Evolutionary conservation across 2,888 invertebrate species (phyloP).

Genomic region (Metallyticus violacea): DNA sequence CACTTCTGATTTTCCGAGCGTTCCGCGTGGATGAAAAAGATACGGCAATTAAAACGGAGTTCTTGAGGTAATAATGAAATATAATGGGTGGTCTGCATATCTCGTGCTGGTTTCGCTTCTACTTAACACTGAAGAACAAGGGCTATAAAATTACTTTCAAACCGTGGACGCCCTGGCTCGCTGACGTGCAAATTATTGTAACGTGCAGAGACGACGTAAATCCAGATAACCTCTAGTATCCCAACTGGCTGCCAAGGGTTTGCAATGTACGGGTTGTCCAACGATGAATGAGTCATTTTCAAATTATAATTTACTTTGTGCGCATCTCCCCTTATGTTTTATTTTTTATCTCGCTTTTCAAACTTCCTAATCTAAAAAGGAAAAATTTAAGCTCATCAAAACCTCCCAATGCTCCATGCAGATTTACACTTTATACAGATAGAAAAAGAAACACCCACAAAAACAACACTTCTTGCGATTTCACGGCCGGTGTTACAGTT

Average conservation of each 20-base stretch:
- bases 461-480: too few species aligned
- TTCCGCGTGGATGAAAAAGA: background rate
- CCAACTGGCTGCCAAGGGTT: background rate
- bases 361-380: too few species aligned
- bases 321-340: too few species aligned
- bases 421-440: too few species aligned
- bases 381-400: too few species aligned
- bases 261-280: too few species aligned
- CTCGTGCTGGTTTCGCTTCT: background rate
- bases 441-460: too few species aligned
- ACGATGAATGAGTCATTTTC: too few species aligned
- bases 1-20: background rate
- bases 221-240: background rate
- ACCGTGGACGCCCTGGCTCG: background rate
- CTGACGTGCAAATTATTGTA: background rate
- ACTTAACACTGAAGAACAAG: background rate
- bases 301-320: too few species aligned
- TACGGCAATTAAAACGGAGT: background rate
- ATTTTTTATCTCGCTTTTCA: too few species aligned
- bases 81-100: background rate
- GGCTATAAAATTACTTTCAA: background rate
- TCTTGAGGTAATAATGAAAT: background rate
- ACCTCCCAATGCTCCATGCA: too few species aligned
- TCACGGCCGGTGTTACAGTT: too few species aligned
- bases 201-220: background rate